These are phyloP conservation scores for Leucopsar rothschildi DNA, from an alignment of 2,113 vertebrate species.

Conservation along the genomic window DNA sequence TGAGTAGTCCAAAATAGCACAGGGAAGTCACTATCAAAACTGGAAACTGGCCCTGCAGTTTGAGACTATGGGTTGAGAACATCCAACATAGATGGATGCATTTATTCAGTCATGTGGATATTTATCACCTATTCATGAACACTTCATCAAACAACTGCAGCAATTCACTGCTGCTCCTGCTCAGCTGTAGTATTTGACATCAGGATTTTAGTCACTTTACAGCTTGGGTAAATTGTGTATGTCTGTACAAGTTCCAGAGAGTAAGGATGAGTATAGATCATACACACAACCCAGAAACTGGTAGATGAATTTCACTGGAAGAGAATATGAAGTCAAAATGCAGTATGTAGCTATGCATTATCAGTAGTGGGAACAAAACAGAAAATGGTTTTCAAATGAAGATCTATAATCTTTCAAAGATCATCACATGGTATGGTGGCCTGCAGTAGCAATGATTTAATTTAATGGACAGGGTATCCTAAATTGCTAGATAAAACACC, in stretches of 20 bases:
- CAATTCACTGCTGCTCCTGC: not conserved
- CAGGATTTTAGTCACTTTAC: not conserved
- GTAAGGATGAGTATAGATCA: not conserved
- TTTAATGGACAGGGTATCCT: not conserved
- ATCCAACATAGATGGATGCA: not conserved
- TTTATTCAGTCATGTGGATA: not conserved
- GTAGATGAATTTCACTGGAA: not conserved
- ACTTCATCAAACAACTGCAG: not conserved
- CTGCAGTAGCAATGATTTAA: not conserved
- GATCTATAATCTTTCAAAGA: not conserved
- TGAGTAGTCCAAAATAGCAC: not conserved
- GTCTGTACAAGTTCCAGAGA: not conserved
- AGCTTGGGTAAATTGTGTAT: not conserved
- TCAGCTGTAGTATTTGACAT: not conserved
- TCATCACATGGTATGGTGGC: not conserved
- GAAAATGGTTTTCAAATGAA: not conserved
- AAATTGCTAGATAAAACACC: not conserved
- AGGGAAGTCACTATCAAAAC: not conserved
- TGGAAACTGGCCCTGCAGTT: not conserved
- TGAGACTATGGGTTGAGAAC: not conserved
- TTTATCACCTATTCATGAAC: not conserved
- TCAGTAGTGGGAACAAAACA: not conserved
- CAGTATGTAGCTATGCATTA: not conserved
- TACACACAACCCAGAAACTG: rapidly evolving
- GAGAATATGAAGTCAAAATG: not conserved